Evolutionary conservation across 2,797 vertebrate genomes (phyloP).

Genomic region (Hydrophis major): DNA sequence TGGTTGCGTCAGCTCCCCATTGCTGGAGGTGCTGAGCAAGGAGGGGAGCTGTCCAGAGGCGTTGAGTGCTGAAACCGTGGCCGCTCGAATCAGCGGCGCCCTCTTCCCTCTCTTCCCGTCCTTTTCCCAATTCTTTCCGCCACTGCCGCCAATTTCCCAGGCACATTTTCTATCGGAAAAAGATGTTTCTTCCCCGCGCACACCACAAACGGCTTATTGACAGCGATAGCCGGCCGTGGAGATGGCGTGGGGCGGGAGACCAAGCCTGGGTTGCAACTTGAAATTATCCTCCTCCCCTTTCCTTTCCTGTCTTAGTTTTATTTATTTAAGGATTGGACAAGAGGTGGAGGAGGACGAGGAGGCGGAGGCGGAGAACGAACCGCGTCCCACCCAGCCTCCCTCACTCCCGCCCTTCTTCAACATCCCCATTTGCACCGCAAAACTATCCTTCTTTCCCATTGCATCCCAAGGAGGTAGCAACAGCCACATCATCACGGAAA

Average conservation of each 20-base stretch:
- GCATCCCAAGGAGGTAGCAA: constrained; percentile 67
- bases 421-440: constrained; percentile 61
- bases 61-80: constrained; percentile 89
- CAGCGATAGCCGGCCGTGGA: constrained; percentile 48
- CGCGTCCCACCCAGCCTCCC: constrained; percentile 58
- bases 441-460: constrained; percentile 64
- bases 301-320: constrained; percentile 24
- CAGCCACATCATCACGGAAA: constrained; percentile 64
- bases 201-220: constrained; percentile 50
- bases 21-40: constrained; percentile 70
- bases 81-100: constrained; percentile 58
- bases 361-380: constrained; percentile 35
- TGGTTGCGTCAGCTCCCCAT: constrained; percentile 53
- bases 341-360: constrained; percentile 4
- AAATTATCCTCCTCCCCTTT: constrained; percentile 25
- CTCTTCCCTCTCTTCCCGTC: neutral
- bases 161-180: neutral
- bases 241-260: constrained; percentile 57
- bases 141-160: neutral
- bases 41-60: constrained; percentile 89
- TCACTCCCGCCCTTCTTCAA: constrained; percentile 47
- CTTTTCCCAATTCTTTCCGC: neutral
- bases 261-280: constrained; percentile 52
- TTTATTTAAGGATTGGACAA: constrained; percentile 8
- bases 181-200: constrained; percentile 19